phyloP scores from a whole-genome alignment of 2,888 invertebrate genomes.

The Peribatodes rhomboidaria region DNA sequence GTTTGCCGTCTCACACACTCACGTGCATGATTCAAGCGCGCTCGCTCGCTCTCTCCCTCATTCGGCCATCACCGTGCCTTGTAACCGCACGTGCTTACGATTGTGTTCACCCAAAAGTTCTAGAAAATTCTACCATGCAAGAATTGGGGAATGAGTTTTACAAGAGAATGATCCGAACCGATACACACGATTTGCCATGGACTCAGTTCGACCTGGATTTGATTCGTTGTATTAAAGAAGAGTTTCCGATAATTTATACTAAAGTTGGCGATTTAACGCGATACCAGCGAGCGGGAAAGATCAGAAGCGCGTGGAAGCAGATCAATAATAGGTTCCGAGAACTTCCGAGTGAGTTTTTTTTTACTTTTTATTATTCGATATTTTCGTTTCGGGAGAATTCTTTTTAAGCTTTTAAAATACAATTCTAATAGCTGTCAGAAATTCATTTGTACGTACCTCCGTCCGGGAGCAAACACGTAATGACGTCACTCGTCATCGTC shows the following conservation, averaged over 20 bases:
- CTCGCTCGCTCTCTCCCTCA: slow-evolving; percentile 4
- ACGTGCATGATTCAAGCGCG: background rate
- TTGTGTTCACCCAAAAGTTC: background rate
- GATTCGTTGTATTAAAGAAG: slow-evolving; percentile 22
- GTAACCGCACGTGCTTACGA: background rate
- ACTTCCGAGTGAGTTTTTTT: slow-evolving; percentile 4
- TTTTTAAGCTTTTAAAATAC: too few relatives aligned
- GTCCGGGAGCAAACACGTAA: too few relatives aligned
- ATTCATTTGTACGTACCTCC: too few relatives aligned
- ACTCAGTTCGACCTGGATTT: slow-evolving; percentile 30
- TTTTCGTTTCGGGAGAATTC: background rate
- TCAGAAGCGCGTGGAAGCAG: slow-evolving; percentile 20
- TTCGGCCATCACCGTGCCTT: background rate
- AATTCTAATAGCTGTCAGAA: too few relatives aligned
- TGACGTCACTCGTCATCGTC: too few relatives aligned
- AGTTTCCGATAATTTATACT: slow-evolving; percentile 18
- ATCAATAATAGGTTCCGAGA: slow-evolving; percentile 8
- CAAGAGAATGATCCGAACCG: background rate
- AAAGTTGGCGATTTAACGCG: background rate
- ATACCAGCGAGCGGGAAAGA: slow-evolving; percentile 1
- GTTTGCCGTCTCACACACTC: background rate
- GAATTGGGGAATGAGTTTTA: background rate
- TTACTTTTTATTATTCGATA: background rate
- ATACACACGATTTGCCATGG: background rate
- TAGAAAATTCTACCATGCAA: slow-evolving; percentile 9